phyloP scores from a whole-genome alignment of 37 sponge, comb jelly and placozoan species.

The Hexactinellida sp. region DNA sequence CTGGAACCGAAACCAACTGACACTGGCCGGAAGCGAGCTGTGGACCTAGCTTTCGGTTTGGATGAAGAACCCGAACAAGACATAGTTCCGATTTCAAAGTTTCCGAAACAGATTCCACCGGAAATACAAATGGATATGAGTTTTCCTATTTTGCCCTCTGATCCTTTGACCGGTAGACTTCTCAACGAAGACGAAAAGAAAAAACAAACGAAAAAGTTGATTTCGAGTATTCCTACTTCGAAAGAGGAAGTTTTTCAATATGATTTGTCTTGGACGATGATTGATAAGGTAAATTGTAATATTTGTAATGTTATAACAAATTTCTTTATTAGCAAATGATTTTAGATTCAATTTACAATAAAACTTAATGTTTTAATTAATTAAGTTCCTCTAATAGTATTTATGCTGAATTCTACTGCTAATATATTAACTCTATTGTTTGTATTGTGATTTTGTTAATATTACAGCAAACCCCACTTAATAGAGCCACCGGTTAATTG shows the following conservation, averaged over 20 bases:
- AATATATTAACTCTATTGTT: no score
- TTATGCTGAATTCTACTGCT: no score
- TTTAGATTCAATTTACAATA: no score
- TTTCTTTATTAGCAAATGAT: background rate
- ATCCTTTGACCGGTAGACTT: background rate
- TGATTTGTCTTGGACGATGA: slow-evolving; percentile 69
- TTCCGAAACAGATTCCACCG: background rate
- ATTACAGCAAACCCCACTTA: no score
- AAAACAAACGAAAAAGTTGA: slow-evolving; percentile 66
- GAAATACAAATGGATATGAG: slow-evolving; percentile 3
- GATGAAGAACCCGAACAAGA: background rate
- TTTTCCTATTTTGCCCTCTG: background rate
- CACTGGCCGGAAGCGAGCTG: background rate
- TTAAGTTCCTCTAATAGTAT: no score
- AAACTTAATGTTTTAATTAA: no score
- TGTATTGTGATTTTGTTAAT: no score
- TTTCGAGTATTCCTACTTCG: slow-evolving; percentile 75
- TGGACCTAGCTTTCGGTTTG: background rate
- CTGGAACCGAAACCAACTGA: background rate
- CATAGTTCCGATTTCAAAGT: background rate
- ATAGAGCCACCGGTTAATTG: no score
- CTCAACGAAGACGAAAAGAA: slow-evolving; percentile 67
- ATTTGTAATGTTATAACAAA: background rate
- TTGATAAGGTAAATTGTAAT: slow-evolving; percentile 58
- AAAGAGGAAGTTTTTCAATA: slow-evolving; percentile 88